Evolutionary conservation across 2,113 vertebrate genomes (phyloP).

Genomic region (Vicugna pacos): DNA sequence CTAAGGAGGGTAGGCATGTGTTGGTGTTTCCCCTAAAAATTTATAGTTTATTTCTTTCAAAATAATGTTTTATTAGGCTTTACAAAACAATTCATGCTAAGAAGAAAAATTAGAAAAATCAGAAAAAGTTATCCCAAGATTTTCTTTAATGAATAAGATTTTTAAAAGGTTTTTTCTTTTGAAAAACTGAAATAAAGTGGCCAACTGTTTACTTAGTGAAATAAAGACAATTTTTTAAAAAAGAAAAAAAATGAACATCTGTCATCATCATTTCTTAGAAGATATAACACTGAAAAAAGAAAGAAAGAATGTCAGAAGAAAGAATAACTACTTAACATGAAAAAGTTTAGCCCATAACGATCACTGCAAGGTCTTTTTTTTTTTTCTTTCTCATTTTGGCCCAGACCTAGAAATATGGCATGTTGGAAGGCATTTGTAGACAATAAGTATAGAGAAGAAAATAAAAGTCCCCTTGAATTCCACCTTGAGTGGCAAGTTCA

Average conservation of each 20-base stretch:
- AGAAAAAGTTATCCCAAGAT: not conserved
- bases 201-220: slow-evolving; percentile 16
- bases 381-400: not conserved
- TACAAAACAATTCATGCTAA: not conserved
- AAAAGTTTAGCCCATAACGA: not conserved
- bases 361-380: not conserved
- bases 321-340: not conserved
- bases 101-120: not conserved
- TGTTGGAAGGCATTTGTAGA: not conserved
- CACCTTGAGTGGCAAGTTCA: not conserved
- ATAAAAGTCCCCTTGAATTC: not conserved
- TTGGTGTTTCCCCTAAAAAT: not conserved
- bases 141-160: not conserved
- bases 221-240: not conserved
- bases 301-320: not conserved
- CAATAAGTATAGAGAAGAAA: not conserved
- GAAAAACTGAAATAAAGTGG: not conserved
- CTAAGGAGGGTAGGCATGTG: not conserved
- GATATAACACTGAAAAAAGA: not conserved
- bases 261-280: slow-evolving; percentile 2
- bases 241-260: slow-evolving; percentile 6
- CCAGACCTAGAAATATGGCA: not conserved
- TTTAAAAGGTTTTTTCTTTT: not conserved
- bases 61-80: slow-evolving; percentile 7
- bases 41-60: slow-evolving; percentile 28